Conservation (phyloP, 2,888 invertebrate species). For the Trilocha varians region DNA sequence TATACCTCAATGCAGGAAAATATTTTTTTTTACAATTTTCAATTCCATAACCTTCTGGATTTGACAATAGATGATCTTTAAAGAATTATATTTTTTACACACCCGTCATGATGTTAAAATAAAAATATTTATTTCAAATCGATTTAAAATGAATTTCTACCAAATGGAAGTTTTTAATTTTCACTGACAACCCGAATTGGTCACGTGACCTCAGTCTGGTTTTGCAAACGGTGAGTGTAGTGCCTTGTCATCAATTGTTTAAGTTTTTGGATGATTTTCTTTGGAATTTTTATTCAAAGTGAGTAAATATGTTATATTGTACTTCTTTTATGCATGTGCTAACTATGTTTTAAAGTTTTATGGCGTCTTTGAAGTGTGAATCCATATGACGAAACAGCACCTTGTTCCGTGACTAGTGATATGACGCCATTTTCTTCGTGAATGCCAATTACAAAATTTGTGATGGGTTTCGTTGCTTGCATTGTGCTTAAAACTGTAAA, state of each 20-base stretch:
- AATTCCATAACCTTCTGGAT: too few species aligned
- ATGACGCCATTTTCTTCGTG: conserved; percentile 75
- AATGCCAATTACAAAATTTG: conserved; percentile 70
- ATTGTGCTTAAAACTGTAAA: conserved; percentile 6
- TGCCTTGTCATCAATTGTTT: conserved; percentile 73
- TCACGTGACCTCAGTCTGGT: conserved; percentile 58
- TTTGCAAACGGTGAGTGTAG: conserved; percentile 74
- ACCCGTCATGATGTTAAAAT: too few species aligned
- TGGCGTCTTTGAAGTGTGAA: conserved; percentile 49
- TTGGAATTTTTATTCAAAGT: conserved; percentile 72
- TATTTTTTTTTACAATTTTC: too few species aligned
- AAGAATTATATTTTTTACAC: too few species aligned
- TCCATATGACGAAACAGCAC: conserved; percentile 66
- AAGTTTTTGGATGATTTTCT: conserved; percentile 73
- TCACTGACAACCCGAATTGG: conserved; percentile 25
- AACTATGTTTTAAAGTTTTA: conserved; percentile 40
- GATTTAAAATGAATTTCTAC: conserved; percentile 10
- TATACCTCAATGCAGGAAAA: too few species aligned
- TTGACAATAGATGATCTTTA: too few species aligned
- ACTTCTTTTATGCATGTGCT: conserved; percentile 41
- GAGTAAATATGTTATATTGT: conserved; percentile 55
- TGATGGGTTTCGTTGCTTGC: conserved; percentile 58
- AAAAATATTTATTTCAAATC: too few species aligned
- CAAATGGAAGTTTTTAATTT: conserved; percentile 1
- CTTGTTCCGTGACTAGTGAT: conserved; percentile 72